These are phyloP conservation scores for Lampropteryx suffumata DNA, from an alignment of 2,888 invertebrate genomes.

Conservation along the genomic window DNA sequence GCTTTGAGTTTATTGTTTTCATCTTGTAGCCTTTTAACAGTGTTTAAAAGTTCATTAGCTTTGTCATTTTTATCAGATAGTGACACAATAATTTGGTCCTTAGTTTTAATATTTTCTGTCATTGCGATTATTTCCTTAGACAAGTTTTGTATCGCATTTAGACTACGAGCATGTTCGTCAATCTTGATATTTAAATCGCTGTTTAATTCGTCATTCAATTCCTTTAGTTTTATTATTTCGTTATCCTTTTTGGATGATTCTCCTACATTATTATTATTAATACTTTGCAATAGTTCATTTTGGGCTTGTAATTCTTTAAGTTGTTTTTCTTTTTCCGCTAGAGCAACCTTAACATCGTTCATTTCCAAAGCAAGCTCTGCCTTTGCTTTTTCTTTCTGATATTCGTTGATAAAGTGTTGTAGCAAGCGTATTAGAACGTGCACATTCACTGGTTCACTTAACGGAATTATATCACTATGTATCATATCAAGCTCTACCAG, in stretches of 20 bases:
- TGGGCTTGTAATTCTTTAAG: slow-evolving; percentile 40
- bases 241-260: slow-evolving; percentile 45
- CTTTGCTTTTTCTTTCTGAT: slow-evolving; percentile 39
- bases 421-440: slow-evolving; percentile 49
- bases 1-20: slow-evolving; percentile 52
- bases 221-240: slow-evolving; percentile 40
- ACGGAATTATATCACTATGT: slow-evolving; percentile 39
- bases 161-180: slow-evolving; percentile 51
- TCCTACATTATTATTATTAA: slow-evolving; percentile 38
- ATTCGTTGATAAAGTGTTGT: slow-evolving; percentile 45
- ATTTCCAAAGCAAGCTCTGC: slow-evolving; percentile 44
- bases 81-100: slow-evolving; percentile 45
- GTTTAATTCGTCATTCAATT: slow-evolving; percentile 47
- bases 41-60: slow-evolving; percentile 43
- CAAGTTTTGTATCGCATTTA: slow-evolving; percentile 43
- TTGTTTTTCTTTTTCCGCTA: slow-evolving; percentile 51
- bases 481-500: slow-evolving; percentile 50
- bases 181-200: slow-evolving; percentile 46
- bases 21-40: slow-evolving; percentile 42
- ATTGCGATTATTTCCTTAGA: slow-evolving; percentile 51
- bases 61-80: slow-evolving; percentile 42
- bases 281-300: slow-evolving; percentile 40
- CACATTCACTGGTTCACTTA: slow-evolving; percentile 37
- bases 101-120: slow-evolving; percentile 43
- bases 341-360: slow-evolving; percentile 37